These are phyloP conservation scores for Ophonus ardosiacus DNA, from an alignment of 2,888 invertebrate genomes.

Conservation along the genomic window DNA sequence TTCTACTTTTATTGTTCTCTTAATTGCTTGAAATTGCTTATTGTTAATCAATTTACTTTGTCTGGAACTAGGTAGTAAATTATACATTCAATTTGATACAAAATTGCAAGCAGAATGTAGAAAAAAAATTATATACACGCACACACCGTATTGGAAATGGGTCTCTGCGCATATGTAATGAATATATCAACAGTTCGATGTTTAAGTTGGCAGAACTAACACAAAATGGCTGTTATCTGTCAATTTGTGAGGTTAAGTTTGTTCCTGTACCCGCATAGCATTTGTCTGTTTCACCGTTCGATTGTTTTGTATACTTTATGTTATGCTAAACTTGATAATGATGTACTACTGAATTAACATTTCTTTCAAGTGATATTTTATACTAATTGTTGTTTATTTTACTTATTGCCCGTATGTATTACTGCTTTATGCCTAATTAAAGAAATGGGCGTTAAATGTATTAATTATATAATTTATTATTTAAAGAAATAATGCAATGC, in stretches of 20 bases:
- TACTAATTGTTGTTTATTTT: background rate
- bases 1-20: slow-evolving; percentile 43
- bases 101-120: background rate
- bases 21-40: slow-evolving; percentile 47
- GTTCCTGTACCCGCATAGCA: background rate
- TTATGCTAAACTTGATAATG: background rate
- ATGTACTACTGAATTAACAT: background rate
- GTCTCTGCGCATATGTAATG: too few species aligned
- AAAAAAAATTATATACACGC: background rate
- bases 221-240: background rate
- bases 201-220: background rate
- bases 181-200: background rate
- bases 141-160: too few species aligned
- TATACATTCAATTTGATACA: background rate
- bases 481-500: too few species aligned
- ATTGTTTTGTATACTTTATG: background rate
- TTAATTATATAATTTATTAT: background rate
- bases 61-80: slow-evolving; percentile 1
- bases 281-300: background rate
- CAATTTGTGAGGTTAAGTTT: background rate
- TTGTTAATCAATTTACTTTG: slow-evolving; percentile 34
- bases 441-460: background rate
- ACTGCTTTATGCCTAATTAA: background rate
- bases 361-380: too few species aligned
- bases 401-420: background rate